Evolutionary conservation across 1,140 invertebrate genomes (phyloP), one percentile per base, ranked within the genome.

Genomic region (Melitaea cinxia): DNA sequence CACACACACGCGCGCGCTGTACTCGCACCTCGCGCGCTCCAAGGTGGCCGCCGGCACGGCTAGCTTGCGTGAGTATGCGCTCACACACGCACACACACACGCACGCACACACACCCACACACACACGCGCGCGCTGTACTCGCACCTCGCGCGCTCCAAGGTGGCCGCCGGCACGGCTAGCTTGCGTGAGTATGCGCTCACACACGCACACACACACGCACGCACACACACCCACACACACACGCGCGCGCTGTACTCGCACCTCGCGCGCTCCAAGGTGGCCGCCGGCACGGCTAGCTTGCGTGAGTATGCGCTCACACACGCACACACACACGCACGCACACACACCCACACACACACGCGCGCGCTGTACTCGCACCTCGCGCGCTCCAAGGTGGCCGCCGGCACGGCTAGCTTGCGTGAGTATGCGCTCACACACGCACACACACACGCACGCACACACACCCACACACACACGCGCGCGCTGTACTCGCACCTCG

Each of bases 1-100:
- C n/a, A n/a, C 97, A 14, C 95, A 96, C 74, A 95, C 94, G 0
- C 92, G 96, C 61, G 94, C 95, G 28, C 93, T 96, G 67, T 97
- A 97, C 85, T 95, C 95, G 15, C 94, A 95, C 68, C 93, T 96
- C 83, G 94, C 94, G 45, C 91, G 96, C 23, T 93, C 95, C 63
- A 96, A 96, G 89, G 91, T 94, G 37, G 93, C 94, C 52, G 93
- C 93, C 62, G 94, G 93, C 70, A 93, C 93, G 0, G 95, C 95
- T 23, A 95, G 95, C 69, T 83, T 95, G 78, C 94, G 95, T 96
- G 92, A 95, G 95, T 95, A 75, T n/a, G 12, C 37, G 0, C 0
- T 1, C 37, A 12, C 0, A 5, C 37, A 2, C 37, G 0, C 35
- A 3, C 12, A 10, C 35, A 4, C 2, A n/a, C 1, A 3, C 33